Evolutionary conservation across 2,113 vertebrate genomes (phyloP), one percentile per base, ranked within the genome.

Genomic region (Chaetops frenatus): DNA sequence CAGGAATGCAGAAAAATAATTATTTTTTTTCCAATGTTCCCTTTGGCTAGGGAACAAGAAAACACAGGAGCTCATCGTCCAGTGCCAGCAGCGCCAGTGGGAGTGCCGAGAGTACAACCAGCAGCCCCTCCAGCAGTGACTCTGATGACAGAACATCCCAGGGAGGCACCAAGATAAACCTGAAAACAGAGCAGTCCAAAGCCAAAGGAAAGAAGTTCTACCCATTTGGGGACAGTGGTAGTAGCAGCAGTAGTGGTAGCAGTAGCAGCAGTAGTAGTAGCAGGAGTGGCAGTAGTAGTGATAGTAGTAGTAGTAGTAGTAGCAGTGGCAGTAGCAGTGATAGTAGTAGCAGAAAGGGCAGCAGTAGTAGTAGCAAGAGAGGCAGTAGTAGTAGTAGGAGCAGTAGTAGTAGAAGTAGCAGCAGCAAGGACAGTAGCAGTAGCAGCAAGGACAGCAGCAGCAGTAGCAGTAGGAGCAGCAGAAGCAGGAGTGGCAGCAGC

Each of bases 371-470:
- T 0, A 79, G 21, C 0, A 62, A 7, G 0, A 38, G n/a, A 0
- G 23, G n/a, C 0, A 45, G 45, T 0, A 60, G 22, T 0, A 62
- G 10, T 0, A 57, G 24, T 0, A 44, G 20, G 0, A 69, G 18
- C 0, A n/a, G 12, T 0, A 38, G n/a, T 0, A 64, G 14, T 0
- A 69, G 31, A 0, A 60, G 4, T 0, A 56, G 14, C 0, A 50
- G 18, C 1, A 25, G 15, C 0, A 56, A 53, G 0, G 15, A 13
- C 0, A 78, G n/a, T 0, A 86, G 35, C 0, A 90, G n/a, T 0
- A 65, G 53, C 1, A 77, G 28, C 0, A 45, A 35, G 0, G 64
- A 38, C 38, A 50, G 18, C 1, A 62, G 61, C 1, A 48, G 58
- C 0, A 85, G 38, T 1, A 66, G 62, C 0, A 50, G 48, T 0